phyloP scores from a whole-genome alignment of 1,140 invertebrate genomes.

The Orchestia grillus region DNA sequence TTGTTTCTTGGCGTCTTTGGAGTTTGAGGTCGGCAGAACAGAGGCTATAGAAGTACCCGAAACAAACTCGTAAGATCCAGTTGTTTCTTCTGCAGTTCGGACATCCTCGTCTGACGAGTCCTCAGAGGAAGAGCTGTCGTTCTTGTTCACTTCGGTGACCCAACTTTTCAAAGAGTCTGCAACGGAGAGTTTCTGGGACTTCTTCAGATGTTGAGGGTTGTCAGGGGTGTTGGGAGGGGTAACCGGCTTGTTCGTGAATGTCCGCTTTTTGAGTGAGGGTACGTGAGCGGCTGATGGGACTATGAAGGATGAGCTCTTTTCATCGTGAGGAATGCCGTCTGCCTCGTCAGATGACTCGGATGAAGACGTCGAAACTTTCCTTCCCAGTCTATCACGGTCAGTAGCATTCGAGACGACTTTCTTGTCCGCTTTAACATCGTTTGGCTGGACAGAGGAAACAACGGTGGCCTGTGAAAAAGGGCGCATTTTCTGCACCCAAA shows the following conservation, averaged over 20 bases:
- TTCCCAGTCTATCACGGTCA: neutral
- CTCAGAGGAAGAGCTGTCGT: neutral
- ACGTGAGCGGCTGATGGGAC: neutral
- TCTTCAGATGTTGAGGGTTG: neutral
- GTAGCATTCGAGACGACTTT: neutral
- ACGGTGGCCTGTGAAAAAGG: neutral
- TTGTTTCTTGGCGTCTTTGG: neutral
- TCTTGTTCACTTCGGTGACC: neutral
- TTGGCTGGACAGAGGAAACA: neutral
- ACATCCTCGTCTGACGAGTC: neutral
- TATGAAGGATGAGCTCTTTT: constrained; percentile 12
- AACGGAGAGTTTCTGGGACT: neutral
- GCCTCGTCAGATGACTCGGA: neutral
- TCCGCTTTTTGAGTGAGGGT: neutral
- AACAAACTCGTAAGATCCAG: neutral
- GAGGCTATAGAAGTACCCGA: neutral
- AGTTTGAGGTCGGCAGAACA: neutral
- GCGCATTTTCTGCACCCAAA: neutral
- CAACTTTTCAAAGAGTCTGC: neutral
- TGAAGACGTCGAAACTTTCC: neutral
- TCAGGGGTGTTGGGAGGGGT: neutral
- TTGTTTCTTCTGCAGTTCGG: neutral
- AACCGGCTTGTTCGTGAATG: neutral
- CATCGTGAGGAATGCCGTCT: constrained; percentile 21
- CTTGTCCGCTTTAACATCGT: neutral